Conservation (phyloP, 30 jellyfish, hydroid and myxozoan genomes). For the Turritopsis rubra region DNA sequence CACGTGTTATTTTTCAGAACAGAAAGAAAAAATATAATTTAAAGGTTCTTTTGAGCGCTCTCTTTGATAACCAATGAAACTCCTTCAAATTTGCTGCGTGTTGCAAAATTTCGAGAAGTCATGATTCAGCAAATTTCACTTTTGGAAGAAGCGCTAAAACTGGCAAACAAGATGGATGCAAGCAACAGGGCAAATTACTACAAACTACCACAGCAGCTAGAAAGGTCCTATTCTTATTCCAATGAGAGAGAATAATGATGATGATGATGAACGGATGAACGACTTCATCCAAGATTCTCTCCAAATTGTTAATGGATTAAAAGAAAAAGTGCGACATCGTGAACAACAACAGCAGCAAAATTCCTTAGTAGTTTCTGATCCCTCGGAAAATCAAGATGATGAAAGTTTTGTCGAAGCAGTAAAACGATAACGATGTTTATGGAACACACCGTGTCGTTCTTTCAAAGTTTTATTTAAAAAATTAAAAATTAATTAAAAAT, state of each 20-base stretch:
- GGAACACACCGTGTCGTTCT: slow-evolving; percentile 14
- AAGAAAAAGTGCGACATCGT: background rate
- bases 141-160: too few relatives aligned
- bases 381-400: background rate
- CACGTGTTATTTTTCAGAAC: too few relatives aligned
- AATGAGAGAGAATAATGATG: too few relatives aligned
- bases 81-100: slow-evolving; percentile 10
- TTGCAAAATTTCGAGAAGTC: background rate
- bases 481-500: too few relatives aligned
- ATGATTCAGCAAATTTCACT: slow-evolving; percentile 1
- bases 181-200: too few relatives aligned
- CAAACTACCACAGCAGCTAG: too few relatives aligned
- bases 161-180: background rate
- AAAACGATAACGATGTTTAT: background rate
- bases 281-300: background rate
- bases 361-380: background rate
- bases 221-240: too few relatives aligned
- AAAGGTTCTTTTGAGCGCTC: too few relatives aligned
- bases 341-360: slow-evolving; percentile 3
- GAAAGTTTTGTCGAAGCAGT: slow-evolving; percentile 1
- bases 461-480: too few relatives aligned
- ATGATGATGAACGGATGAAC: slow-evolving; percentile 1
- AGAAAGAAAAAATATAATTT: too few relatives aligned
- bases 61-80: slow-evolving; percentile 6
- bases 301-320: background rate